Percentiles rank a stretch among this genome's conserved stretches.
These are phyloP conservation scores for Synanceia verrucosa DNA, from an alignment of 2,797 vertebrate genomes.

Conservation along the genomic window DNA sequence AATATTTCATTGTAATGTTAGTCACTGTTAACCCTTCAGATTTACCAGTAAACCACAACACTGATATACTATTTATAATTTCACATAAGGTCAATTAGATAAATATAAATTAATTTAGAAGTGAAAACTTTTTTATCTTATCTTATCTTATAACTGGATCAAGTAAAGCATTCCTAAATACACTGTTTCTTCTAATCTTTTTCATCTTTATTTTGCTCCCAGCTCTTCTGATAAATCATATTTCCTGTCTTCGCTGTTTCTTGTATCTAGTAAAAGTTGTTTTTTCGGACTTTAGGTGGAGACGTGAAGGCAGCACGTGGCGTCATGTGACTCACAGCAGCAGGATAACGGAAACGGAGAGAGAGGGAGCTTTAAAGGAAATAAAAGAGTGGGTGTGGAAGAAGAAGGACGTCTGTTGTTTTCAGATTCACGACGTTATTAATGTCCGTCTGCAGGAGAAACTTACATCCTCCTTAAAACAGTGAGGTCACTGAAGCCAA, in stretches of 20 bases:
- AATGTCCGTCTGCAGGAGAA: neutral
- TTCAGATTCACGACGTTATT: neutral
- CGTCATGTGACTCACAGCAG: constrained; percentile 47
- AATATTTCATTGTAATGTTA: neutral
- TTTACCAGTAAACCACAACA: neutral
- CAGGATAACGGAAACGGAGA: constrained; percentile 42
- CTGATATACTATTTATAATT: too few species aligned
- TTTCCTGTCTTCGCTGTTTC: neutral
- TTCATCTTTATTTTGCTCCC: neutral
- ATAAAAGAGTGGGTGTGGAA: too few species aligned
- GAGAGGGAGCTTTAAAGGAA: too few species aligned
- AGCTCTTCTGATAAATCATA: too few species aligned
- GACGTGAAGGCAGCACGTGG: constrained; percentile 18
- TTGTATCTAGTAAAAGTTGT: fast-evolving
- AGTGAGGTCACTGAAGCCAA: neutral
- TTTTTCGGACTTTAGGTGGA: neutral
- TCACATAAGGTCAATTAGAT: too few species aligned
- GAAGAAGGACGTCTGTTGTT: neutral
- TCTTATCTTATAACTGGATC: too few species aligned
- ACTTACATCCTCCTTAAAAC: neutral
- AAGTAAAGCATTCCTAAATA: too few species aligned
- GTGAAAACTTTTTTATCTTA: too few species aligned
- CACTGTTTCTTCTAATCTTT: too few species aligned
- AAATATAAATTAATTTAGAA: too few species aligned
- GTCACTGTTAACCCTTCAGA: neutral